Percentiles rank a stretch among this genome's conserved stretches.
phyloP scores from a whole-genome alignment of 1,140 invertebrate species.

The Metaphire vulgaris region DNA sequence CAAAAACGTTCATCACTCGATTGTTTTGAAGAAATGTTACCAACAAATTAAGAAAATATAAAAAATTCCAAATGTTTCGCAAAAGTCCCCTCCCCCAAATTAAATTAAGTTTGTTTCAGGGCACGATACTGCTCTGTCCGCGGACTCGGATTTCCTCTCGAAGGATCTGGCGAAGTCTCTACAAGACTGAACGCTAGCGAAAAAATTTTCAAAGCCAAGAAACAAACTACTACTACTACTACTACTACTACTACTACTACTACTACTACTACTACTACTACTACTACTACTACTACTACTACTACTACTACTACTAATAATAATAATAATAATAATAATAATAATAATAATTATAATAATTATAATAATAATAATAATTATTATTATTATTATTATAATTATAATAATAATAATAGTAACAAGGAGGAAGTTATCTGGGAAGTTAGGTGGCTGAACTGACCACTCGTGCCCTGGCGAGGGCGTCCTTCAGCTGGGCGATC shows the following conservation, averaged over 20 bases:
- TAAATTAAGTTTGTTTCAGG: too few relatives aligned
- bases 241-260: slow-evolving; percentile 2
- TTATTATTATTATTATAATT: background rate
- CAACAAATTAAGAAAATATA: too few relatives aligned
- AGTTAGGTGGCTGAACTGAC: background rate
- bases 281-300: slow-evolving; percentile 2
- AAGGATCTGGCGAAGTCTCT: too few relatives aligned
- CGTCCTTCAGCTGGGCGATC: slow-evolving; percentile 8
- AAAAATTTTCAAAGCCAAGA: too few relatives aligned
- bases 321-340: background rate
- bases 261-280: slow-evolving; percentile 3
- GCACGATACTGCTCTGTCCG: too few relatives aligned
- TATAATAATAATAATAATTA: background rate
- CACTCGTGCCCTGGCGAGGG: slow-evolving; percentile 7
- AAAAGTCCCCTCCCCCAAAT: too few relatives aligned
- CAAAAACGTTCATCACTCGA: too few relatives aligned
- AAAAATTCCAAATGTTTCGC: too few relatives aligned
- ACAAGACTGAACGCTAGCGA: too few relatives aligned
- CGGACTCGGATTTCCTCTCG: too few relatives aligned
- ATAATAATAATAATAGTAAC: background rate
- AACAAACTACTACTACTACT: slow-evolving; percentile 2
- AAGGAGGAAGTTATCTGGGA: background rate
- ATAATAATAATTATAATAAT: background rate
- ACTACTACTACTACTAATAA: background rate
- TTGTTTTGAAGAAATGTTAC: too few relatives aligned